phyloP scores from a whole-genome alignment of 2,113 vertebrate genomes.

The Hyla sarda region DNA sequence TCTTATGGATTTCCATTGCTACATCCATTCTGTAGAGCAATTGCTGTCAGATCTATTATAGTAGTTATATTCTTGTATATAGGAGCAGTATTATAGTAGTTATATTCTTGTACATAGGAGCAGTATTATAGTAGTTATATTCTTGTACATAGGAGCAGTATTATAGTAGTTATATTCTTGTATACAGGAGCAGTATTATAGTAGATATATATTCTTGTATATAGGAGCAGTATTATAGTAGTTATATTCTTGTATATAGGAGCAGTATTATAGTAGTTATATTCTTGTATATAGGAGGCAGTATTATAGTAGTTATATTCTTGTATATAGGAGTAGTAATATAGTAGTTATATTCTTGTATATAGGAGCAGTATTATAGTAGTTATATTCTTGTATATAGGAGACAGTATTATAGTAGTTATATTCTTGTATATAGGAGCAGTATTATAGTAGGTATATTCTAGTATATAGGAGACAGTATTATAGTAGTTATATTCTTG shows the following conservation, averaged over 20 bases:
- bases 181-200: conserved; percentile 11
- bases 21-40: too few relatives aligned
- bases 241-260: background rate
- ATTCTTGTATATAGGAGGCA: background rate
- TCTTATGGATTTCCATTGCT: background rate
- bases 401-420: conserved; percentile 6
- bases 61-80: background rate
- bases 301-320: conserved; percentile 13
- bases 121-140: conserved; percentile 13
- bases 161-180: too few relatives aligned
- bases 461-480: background rate
- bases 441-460: conserved; percentile 1
- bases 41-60: background rate
- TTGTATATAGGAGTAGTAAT: background rate
- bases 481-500: conserved; percentile 4
- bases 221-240: background rate
- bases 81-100: too few relatives aligned
- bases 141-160: background rate
- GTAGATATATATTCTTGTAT: background rate
- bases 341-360: conserved; percentile 12
- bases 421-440: conserved; percentile 1
- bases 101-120: conserved; percentile 1
- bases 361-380: conserved; percentile 5
- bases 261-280: too few relatives aligned
- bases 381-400: background rate